Evolutionary conservation across 1,140 invertebrate genomes (phyloP), one percentile per base, ranked within the genome.

Genomic region (Triops cancriformis): DNA sequence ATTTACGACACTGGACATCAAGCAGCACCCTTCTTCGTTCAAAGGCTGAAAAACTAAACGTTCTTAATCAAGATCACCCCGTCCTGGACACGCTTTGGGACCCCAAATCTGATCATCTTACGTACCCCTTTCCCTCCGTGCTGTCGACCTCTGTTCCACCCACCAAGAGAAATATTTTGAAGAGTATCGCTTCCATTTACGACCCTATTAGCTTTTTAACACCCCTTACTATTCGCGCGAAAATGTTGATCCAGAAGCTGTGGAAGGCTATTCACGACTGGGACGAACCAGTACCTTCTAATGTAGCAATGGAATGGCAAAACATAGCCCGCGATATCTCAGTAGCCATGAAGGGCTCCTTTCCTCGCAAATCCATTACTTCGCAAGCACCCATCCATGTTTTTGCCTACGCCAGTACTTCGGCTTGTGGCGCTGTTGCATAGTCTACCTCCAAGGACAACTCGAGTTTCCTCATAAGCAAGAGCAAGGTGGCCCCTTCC

Each of bases 201-300:
- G 79, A 79, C 45, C 79, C 76, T 1, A 26, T 79, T 14, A 76
- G 76, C 7, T 79, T 26, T 42, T 74, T 75, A n/a, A 4, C 31
- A 26, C 79, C 79, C 0, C 26, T 73, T 0, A 75, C 42, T n/a
- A 64, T 73, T 7, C 51, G 28, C 26, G 72, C 76, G 0, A 79
- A 79, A 26, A 77, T 79, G 0, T 37, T 77, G 11, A 51, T 79
- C n/a, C 79, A 79, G 37, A 11, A 42, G 4, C 11, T 79, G 0
- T 77, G 76, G 73, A 12, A n/a, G 10, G 43, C 12, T 37, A 18
- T 37, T 23, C 1, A 74, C 1, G 45, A 27, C 1, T 75, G 76
- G 73, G 79, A 79, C 64, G 72, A 74, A 6, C 26, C 6, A 18
- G 3, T 78, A 11, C 26, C 76, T 41, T 23, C 6, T 42, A 27